Base-by-base conservation (phyloP, 2,113 vertebrate genomes). In the Lipotes vexillifer region DNA sequence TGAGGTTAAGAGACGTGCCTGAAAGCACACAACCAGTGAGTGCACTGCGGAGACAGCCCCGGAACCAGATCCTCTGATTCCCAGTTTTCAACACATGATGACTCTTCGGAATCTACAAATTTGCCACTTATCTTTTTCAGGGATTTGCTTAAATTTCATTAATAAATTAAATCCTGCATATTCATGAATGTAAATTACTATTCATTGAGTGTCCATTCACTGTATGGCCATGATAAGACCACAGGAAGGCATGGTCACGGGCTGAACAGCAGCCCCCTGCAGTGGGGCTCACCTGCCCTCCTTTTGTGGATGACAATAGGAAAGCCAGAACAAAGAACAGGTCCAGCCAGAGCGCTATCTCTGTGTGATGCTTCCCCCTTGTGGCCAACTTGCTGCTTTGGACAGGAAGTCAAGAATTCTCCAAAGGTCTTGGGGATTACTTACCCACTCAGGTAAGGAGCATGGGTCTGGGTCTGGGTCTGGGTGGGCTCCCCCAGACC, bases 361-460 rank as follows among this genome's bases (percentile, higher is more conserved):
- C 97, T 98, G 98, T 98, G 96, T 97, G 95, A 98, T 99, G 98
- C 98, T 98, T 98, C 99, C 99, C 98, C 86, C 99, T 99, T 98
- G 98, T 99, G 99, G 99, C 96, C 97, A 96, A 59, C 38, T 33
- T 6, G 33, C 84, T 2, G 1, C 69, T 68, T 66, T n/a, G 33
- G 93, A 11, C 52, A 84, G 33, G 93, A 92, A 57, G 65, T 44
- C 36, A 66, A 46, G 69, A 49, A 83, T 41, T 82, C 46, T 85
- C 78, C 21, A 2, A 25, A 84, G 52, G 83, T 44, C 85, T 80
- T 74, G 31, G 10, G 21, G 41, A 57, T 65, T 29, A 33, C 38
- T 57, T 21, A 80, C 25, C 57, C 25, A 13, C 38, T 82, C 81
- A 44, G 55, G 57, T 95, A 17, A 94, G 49, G 63, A 36, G n/a